Evolutionary conservation across 2,888 invertebrate species (phyloP), one percentile per base, ranked within the genome.

Genomic region (Kuschelorhynchus macadamiae): DNA sequence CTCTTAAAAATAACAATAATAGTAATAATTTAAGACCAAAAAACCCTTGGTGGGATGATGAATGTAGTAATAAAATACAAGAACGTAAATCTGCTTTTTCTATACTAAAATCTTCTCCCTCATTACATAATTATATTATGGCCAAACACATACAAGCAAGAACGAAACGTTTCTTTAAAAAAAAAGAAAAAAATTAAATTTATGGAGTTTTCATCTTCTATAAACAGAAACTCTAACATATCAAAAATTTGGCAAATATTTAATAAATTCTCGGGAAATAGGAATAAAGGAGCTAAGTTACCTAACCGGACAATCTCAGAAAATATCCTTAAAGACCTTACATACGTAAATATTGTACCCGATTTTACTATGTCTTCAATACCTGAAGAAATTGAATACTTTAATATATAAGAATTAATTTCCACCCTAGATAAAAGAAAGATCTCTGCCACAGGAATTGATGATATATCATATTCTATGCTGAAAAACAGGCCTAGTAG

Each of bases 391-490:
- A n/a, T 14, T 3, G 14, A 42, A 14, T 14, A 14, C 1, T 42
- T 42, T 8, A 42, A 14, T 8, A n/a, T 42, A 14, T 14, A 8
- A 1, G 42, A 42, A 42, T 14, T 42, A 42, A 42, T 3, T 14
- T 14, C 8, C 16, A 14, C 2, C 16, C 3, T 42, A 12, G 42
- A 14, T 42, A 42, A 42, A 25, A n/a, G 16, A 2, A 42, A 42
- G 16, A 14, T 3, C 8, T 42, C 42, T 1, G 42, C 42, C 16
- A 42, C 42, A 42, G 50, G 50, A 2, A 25, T 9, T 2, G 50
- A 50, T 50, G 25, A 50, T 12, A 50, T 50, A 11, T 30, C 50
- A 11, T 50, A 50, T 30, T 50, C 12, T 7, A 30, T 30, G 32
- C 5, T 14, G 12, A 42, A 14, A 16, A 25, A 25, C 7, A 3